Evolutionary conservation across 2,113 vertebrate species (phyloP).

Genomic region (Phalacrocorax brasilianus): DNA sequence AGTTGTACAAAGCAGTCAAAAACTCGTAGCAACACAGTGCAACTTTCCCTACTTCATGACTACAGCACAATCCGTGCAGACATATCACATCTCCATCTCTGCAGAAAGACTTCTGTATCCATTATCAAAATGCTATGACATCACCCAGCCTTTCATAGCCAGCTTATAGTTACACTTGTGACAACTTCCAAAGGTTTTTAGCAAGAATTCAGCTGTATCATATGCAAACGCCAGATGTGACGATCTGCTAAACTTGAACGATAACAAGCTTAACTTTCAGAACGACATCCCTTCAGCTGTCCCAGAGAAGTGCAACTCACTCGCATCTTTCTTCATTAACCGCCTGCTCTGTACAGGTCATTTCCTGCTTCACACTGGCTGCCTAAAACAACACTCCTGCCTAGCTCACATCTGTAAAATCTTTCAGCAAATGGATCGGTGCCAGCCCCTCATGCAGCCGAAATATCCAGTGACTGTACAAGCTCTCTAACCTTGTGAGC

Average conservation of each 20-base stretch:
- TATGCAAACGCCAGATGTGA: neutral
- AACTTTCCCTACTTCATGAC: neutral
- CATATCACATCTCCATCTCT: rapidly evolving
- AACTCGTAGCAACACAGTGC: neutral
- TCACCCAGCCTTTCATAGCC: neutral
- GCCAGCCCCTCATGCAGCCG: neutral
- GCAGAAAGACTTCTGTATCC: neutral
- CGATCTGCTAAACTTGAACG: neutral
- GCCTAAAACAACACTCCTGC: conserved; percentile 50
- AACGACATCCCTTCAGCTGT: neutral
- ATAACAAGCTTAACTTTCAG: neutral
- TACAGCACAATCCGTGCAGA: neutral
- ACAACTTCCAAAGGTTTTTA: neutral
- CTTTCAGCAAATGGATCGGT: neutral
- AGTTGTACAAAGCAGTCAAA: neutral
- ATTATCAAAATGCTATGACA: neutral
- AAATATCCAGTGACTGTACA: neutral
- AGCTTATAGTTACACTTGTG: neutral
- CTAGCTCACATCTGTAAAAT: conserved; percentile 38
- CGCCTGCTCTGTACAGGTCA: neutral
- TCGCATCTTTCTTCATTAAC: neutral
- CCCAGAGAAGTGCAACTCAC: neutral
- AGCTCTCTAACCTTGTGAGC: neutral
- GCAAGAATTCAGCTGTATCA: neutral
- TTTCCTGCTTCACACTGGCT: conserved; percentile 34